Percentiles rank a stretch among this genome's conserved stretches.
These are phyloP conservation scores for Sturnira hondurensis DNA, from an alignment of 2,113 vertebrate species.

Conservation along the genomic window DNA sequence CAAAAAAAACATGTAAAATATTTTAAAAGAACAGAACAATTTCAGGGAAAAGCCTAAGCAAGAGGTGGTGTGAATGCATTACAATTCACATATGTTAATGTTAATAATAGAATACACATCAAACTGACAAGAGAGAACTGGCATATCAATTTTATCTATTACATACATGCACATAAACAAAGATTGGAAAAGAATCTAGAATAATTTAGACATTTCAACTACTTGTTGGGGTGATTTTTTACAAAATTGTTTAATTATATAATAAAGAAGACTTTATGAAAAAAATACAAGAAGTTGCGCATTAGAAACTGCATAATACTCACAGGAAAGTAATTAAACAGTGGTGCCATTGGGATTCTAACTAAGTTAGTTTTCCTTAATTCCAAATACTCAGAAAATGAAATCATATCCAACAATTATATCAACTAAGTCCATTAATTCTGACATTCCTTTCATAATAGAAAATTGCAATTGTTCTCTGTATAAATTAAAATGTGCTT, in stretches of 20 bases:
- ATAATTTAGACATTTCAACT: constrained; percentile 28
- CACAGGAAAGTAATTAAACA: constrained; percentile 8
- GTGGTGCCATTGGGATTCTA: neutral
- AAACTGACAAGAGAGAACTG: neutral
- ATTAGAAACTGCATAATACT: constrained; percentile 2
- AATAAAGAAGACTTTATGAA: neutral
- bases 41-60: neutral
- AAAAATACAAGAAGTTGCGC: neutral
- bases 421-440: neutral
- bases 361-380: constrained; percentile 22
- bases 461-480: neutral
- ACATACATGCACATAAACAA: neutral
- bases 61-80: neutral
- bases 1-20: constrained; percentile 12
- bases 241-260: neutral
- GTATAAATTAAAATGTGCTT: constrained; percentile 22
- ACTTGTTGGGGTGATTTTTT: neutral
- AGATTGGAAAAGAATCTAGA: neutral
- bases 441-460: constrained; percentile 31
- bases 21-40: neutral
- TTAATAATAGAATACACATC: neutral
- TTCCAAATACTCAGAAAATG: neutral
- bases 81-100: constrained; percentile 6
- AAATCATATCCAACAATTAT: neutral
- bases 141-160: neutral